These are phyloP conservation scores for Parasteatoda tepidariorum DNA, from an alignment of 1,140 invertebrate genomes.

Conservation along the genomic window DNA sequence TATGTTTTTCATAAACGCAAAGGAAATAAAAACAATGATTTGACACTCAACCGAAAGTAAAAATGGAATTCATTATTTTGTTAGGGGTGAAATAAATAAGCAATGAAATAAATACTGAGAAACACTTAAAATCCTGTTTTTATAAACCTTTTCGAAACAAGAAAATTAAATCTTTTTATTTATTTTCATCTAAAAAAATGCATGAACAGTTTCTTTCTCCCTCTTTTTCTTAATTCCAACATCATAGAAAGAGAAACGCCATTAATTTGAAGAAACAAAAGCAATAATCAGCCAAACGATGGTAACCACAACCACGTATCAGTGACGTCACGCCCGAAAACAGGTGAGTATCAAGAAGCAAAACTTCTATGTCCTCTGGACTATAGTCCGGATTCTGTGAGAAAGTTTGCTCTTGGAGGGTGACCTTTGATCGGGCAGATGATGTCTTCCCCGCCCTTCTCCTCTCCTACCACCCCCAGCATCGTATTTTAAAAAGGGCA, in stretches of 20 bases:
- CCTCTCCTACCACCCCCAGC: not conserved
- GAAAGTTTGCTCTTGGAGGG: constrained; percentile 45
- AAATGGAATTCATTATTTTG: too few relatives aligned
- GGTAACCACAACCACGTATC: not conserved
- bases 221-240: too few relatives aligned
- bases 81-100: too few relatives aligned
- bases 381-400: constrained; percentile 46
- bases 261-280: not conserved
- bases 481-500: not conserved
- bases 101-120: not conserved
- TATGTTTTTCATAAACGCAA: too few relatives aligned
- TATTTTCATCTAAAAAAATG: not conserved
- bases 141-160: not conserved
- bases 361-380: constrained; percentile 17
- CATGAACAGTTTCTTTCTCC: not conserved
- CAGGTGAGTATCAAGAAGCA: constrained; percentile 45
- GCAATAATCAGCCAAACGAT: not conserved
- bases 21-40: too few relatives aligned
- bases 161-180: not conserved
- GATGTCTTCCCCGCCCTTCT: not conserved
- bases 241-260: not conserved
- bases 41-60: too few relatives aligned
- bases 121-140: too few relatives aligned
- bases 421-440: constrained; percentile 55
- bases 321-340: constrained; percentile 45